These are phyloP conservation scores for Ganaspis brasiliensis DNA, from an alignment of 2,888 invertebrate species.

Conservation along the genomic window DNA sequence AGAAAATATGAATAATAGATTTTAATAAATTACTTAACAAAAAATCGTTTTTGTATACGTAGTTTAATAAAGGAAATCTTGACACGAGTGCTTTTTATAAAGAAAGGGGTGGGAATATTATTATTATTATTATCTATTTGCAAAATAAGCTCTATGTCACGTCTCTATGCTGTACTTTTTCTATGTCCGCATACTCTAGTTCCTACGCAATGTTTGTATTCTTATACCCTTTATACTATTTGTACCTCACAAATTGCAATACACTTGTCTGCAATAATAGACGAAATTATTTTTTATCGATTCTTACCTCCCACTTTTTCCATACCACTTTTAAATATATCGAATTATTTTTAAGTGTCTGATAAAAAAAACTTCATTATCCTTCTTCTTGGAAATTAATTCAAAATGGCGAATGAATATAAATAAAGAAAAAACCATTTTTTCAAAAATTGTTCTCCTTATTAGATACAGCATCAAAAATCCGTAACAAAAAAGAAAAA, in stretches of 20 bases:
- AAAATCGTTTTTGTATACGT: not conserved
- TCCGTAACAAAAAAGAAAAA: too few species aligned
- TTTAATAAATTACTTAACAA: not conserved
- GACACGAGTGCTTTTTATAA: slow-evolving; percentile 63
- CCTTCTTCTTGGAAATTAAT: too few species aligned
- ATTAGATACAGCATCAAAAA: too few species aligned
- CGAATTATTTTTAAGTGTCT: too few species aligned
- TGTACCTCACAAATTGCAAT: slow-evolving; percentile 80
- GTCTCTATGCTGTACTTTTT: slow-evolving; percentile 75
- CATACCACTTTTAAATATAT: not conserved
- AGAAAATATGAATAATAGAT: not conserved
- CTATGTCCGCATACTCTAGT: too few species aligned
- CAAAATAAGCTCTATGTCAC: slow-evolving; percentile 59
- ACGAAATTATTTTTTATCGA: slow-evolving; percentile 50
- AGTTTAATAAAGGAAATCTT: slow-evolving; percentile 56
- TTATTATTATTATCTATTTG: slow-evolving; percentile 48
- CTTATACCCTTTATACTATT: slow-evolving; percentile 80
- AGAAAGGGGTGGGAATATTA: slow-evolving; percentile 51
- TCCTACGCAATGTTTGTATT: slow-evolving; percentile 80
- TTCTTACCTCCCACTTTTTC: not conserved
- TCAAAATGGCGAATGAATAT: too few species aligned
- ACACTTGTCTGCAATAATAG: slow-evolving; percentile 80
- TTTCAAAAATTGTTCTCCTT: too few species aligned
- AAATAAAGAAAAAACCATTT: too few species aligned
- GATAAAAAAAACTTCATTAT: too few species aligned